phyloP scores from a whole-genome alignment of 2,888 invertebrate species.

The Hypomecis atomaria region DNA sequence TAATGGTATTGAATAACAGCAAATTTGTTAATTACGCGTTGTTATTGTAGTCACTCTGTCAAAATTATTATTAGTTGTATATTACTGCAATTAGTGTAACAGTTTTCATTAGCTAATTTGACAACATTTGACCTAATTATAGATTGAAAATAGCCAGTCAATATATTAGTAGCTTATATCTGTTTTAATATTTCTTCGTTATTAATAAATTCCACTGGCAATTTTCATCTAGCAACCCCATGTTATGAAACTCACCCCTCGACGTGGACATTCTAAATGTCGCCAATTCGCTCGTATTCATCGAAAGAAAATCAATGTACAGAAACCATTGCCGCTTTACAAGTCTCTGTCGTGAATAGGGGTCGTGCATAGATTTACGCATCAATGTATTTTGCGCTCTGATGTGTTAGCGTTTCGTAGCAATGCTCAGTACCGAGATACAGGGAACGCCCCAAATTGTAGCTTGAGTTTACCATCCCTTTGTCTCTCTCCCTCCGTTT shows the following conservation, averaged over 20 bases:
- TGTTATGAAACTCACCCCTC: conserved; percentile 10
- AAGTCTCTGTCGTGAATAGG: background rate
- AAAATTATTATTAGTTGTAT: no score
- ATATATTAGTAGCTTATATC: background rate
- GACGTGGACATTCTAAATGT: background rate
- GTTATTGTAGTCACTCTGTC: background rate
- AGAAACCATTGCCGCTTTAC: conserved; percentile 36
- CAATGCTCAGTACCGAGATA: conserved; percentile 43
- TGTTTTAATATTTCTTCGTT: background rate
- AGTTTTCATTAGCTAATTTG: no score
- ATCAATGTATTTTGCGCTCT: conserved; percentile 32
- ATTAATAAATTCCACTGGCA: background rate
- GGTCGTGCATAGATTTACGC: background rate
- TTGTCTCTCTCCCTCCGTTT: conserved; percentile 69
- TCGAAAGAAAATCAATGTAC: conserved; percentile 23
- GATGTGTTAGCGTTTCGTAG: conserved; percentile 25
- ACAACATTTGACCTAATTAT: no score
- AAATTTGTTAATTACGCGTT: background rate
- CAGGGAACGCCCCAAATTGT: conserved; percentile 69
- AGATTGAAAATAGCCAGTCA: background rate
- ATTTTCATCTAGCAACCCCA: conserved; percentile 22
- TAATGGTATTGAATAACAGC: background rate
- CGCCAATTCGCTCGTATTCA: conserved; percentile 6
- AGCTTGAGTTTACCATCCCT: conserved; percentile 51
- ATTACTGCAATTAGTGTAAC: no score